Conservation (phyloP, 2,797 vertebrate genomes). For the Chiloscyllium punctatum region DNA sequence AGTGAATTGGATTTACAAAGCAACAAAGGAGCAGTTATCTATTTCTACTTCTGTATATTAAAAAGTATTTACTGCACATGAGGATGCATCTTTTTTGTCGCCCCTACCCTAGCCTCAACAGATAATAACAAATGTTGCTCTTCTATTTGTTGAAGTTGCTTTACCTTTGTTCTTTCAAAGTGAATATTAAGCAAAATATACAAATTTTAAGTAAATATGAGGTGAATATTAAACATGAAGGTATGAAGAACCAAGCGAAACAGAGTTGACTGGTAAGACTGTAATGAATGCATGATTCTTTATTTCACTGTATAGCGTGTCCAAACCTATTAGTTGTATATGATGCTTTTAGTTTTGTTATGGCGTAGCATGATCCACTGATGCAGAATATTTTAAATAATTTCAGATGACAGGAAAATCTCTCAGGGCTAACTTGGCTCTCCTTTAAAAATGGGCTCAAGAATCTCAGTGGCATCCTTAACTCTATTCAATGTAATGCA, state of each 20-base stretch:
- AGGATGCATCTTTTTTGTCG: background rate
- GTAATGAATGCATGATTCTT: background rate
- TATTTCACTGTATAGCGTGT: background rate
- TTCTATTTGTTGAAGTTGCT: background rate
- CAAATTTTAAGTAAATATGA: no score
- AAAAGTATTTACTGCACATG: background rate
- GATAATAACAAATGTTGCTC: background rate
- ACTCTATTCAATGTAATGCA: background rate
- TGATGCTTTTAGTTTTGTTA: background rate
- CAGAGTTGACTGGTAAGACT: background rate
- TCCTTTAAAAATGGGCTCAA: background rate
- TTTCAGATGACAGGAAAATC: background rate
- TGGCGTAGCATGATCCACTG: background rate
- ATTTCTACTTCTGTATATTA: background rate
- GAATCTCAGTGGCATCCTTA: background rate
- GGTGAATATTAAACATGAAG: background rate
- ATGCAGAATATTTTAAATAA: background rate
- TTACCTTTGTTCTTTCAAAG: background rate
- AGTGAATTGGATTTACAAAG: conserved; percentile 17
- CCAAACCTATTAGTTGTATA: background rate
- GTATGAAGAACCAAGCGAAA: background rate
- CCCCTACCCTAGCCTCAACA: background rate
- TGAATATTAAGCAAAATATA: background rate
- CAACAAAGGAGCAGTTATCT: background rate
- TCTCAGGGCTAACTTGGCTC: background rate